Evolutionary conservation across 2,113 vertebrate genomes (phyloP), one percentile per base, ranked within the genome.

Genomic region (Phodopus roborovskii): DNA sequence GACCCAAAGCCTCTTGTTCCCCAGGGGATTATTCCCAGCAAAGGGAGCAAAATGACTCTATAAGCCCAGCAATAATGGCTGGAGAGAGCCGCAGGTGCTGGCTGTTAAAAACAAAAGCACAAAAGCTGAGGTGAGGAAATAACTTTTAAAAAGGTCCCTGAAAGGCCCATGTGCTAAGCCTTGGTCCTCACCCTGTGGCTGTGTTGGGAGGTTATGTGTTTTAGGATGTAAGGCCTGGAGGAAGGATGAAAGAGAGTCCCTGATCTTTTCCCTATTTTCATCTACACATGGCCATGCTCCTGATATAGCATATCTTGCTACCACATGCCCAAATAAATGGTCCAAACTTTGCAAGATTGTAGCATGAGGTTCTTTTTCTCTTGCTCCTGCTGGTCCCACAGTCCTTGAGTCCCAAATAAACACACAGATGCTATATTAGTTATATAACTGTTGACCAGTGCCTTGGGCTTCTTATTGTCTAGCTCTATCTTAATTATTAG

Each of bases 101-200:
- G 16, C 42, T 93, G 6, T 83, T 45, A 60, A 53, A 90, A 94
- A 71, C 68, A 81, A 92, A 90, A 96, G 26, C 50, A 79, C 15
- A 93, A 64, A 94, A 84, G n/a, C n/a, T 50, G 73, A 96, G 26
- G 20, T 36, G 74, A 12, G 7, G 45, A 39, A 39, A 75, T 20
- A 30, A 53, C 77, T 56, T 68, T 68, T 16, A 13, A 30, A 30
- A 66, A 50, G n/a, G 26, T 73, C 42, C 11, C 26, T 10, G 6
- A 53, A 83, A 64, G 33, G 10, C 19, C 42, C 7, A 30, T 8
- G 7, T 16, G 12, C 39, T 81, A 19, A 64, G 30, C 30, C 16
- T 83, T 45, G 36, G 45, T 83, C 10, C 3, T 28, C 8, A 73
- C 28, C 45, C 26, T 13, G 8, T 75, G n/a, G 45, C 39, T 26